Percentiles rank a stretch among this genome's conserved stretches.
Conservation (phyloP, 1,140 invertebrate genomes). For the Artemia franciscana region DNA sequence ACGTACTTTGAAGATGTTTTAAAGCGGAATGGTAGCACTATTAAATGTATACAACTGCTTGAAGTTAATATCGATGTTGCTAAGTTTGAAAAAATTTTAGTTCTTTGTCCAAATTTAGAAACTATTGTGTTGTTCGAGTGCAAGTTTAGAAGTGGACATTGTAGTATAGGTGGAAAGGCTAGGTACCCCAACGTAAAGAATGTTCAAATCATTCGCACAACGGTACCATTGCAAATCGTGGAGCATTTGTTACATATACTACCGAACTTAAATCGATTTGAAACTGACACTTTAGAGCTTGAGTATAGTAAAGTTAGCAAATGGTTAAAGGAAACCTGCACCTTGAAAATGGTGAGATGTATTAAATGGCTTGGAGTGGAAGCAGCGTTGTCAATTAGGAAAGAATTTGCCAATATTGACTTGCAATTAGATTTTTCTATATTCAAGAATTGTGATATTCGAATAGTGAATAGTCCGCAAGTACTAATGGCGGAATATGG, state of each 20-base stretch:
- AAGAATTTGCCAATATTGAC: not conserved
- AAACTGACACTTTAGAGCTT: constrained; percentile 5
- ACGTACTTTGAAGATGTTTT: constrained; percentile 9
- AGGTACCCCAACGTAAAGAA: constrained; percentile 3
- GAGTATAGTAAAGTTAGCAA: not conserved
- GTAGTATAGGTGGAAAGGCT: not conserved
- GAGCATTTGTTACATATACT: constrained; percentile 5
- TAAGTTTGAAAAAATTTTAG: constrained; percentile 4
- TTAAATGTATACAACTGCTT: constrained; percentile 6
- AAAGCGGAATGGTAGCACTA: constrained; percentile 5
- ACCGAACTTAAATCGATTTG: constrained; percentile 6
- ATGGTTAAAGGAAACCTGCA: not conserved
- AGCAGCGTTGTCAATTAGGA: not conserved
- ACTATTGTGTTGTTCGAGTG: constrained; percentile 9
- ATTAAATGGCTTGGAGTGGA: not conserved
- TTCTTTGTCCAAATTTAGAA: constrained; percentile 5
- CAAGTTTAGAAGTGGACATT: constrained; percentile 1
- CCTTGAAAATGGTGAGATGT: not conserved
- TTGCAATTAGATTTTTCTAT: constrained; percentile 6
- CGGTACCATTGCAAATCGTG: not conserved
- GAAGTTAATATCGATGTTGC: constrained; percentile 7
- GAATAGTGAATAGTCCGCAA: constrained; percentile 4
- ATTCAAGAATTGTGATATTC: not conserved
- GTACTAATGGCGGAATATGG: constrained; percentile 9
- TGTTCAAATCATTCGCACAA: constrained; percentile 7